These are phyloP conservation scores for Pedetes capensis DNA, from an alignment of 2,113 vertebrate genomes.

Conservation along the genomic window DNA sequence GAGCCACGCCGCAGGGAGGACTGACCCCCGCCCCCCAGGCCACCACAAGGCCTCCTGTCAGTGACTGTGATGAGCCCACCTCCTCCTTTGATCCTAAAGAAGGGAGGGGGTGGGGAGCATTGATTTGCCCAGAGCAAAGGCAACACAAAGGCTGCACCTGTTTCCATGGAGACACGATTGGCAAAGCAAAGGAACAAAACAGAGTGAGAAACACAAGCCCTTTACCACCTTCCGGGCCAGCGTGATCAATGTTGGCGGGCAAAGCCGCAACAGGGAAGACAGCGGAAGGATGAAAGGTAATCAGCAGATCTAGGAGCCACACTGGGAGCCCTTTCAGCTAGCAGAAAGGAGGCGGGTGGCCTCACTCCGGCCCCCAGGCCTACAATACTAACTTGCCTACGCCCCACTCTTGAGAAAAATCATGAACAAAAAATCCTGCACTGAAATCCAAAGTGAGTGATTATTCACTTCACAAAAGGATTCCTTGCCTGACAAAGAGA, in stretches of 20 bases:
- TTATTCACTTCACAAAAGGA: conserved; percentile 43
- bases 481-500: conserved; percentile 60
- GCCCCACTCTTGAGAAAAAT: conserved; percentile 28
- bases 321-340: neutral
- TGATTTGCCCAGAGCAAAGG: conserved; percentile 77
- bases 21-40: neutral
- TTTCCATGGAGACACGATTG: conserved; percentile 84
- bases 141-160: conserved; percentile 75
- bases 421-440: neutral
- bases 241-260: conserved; percentile 79
- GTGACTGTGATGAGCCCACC: neutral
- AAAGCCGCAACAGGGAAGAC: conserved; percentile 67
- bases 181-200: conserved; percentile 75
- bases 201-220: conserved; percentile 69
- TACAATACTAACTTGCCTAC: neutral
- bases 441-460: conserved; percentile 31
- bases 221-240: conserved; percentile 64
- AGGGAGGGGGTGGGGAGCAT: conserved; percentile 30
- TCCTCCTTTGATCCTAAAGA: conserved; percentile 59
- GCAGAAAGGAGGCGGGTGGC: neutral
- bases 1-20: rapidly evolving
- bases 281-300: conserved; percentile 74
- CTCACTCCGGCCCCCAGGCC: neutral
- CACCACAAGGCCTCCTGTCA: conserved; percentile 8
- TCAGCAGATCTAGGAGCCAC: conserved; percentile 45